Evolutionary conservation across 2,113 vertebrate species (phyloP).

Genomic region (Oryzias javanicus): DNA sequence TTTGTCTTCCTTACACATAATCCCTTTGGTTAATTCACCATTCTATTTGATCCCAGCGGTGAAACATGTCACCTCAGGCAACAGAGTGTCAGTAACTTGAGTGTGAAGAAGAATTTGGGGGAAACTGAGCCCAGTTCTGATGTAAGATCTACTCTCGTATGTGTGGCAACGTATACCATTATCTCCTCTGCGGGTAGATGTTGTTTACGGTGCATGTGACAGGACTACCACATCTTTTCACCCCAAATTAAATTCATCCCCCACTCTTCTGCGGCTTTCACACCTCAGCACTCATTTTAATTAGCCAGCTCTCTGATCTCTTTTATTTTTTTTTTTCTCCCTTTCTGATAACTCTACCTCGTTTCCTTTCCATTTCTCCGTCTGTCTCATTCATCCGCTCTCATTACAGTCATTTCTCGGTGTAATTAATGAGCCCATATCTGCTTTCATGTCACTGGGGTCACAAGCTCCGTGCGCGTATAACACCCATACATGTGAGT

Average conservation of each 20-base stretch:
- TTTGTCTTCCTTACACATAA: conserved; percentile 53
- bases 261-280: conserved; percentile 38
- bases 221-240: conserved; percentile 4
- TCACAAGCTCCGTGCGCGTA: conserved; percentile 24
- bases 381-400: conserved; percentile 45
- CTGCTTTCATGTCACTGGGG: conserved; percentile 54
- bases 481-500: conserved; percentile 25
- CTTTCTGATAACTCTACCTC: conserved; percentile 44
- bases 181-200: background rate
- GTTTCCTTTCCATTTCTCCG: conserved; percentile 38
- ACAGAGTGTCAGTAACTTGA: background rate
- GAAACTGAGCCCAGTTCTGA: conserved; percentile 16
- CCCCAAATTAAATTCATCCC: conserved; percentile 48
- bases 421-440: conserved; percentile 69
- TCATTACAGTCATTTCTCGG: conserved; percentile 59
- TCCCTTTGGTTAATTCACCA: conserved; percentile 45
- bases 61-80: conserved; percentile 22
- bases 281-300: conserved; percentile 67
- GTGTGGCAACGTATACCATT: background rate
- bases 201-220: background rate
- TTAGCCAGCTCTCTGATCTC: conserved; percentile 58
- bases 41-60: conserved; percentile 37
- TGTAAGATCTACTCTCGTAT: background rate
- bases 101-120: conserved; percentile 1
- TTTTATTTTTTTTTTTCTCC: conserved; percentile 32